Base-by-base conservation (phyloP, 2,113 vertebrate genomes). In the Heterotis niloticus region DNA sequence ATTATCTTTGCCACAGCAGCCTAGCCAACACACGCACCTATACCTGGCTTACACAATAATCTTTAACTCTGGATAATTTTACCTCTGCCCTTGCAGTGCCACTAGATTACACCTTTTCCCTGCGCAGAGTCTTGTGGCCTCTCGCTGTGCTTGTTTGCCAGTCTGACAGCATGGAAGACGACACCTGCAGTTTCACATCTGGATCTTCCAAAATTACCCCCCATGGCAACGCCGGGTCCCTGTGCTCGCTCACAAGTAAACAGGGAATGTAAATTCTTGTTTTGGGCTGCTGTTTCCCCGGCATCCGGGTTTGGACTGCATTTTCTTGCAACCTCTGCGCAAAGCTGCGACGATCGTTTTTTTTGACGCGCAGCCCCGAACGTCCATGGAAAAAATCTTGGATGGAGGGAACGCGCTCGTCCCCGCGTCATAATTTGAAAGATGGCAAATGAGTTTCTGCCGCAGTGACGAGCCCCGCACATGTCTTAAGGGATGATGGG, bases 41-140 rank as follows among this genome's bases (percentile, higher is more conserved):
- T 83, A 80, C 86, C 82, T 88, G 84, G 89, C 83, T 81, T 79
- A 78, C 78, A 83, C 84, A 81, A 83, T 83, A 82, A 82, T 84
- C 79, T 88, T 83, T 87, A 85, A 84, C 81, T 81, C 85, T 81
- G 85, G 85, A 79, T 89, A 85, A 88, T 88, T 87, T 87, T 79
- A 83, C 79, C 81, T 81, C 82, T 74, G 78, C 75, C 75, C 81
- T 85, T 84, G 80, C 82, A 78, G 79, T 79, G 82, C 81, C 73
- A 87, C 86, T 85, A 86, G 84, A 88, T 88, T 89, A 88, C 83
- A 80, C 79, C 78, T 87, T 86, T 84, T 66, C 73, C 75, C 65
- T 79, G 84, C 73, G 83, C 80, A 80, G 81, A 84, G 82, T 54
- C 74, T 81, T 85, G 81, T 81, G 78, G 71, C 56, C 71, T 69